Evolutionary conservation across 37 sponge, comb jelly and placozoan genomes (phyloP).

Genomic region (Theonella swinhoei): DNA sequence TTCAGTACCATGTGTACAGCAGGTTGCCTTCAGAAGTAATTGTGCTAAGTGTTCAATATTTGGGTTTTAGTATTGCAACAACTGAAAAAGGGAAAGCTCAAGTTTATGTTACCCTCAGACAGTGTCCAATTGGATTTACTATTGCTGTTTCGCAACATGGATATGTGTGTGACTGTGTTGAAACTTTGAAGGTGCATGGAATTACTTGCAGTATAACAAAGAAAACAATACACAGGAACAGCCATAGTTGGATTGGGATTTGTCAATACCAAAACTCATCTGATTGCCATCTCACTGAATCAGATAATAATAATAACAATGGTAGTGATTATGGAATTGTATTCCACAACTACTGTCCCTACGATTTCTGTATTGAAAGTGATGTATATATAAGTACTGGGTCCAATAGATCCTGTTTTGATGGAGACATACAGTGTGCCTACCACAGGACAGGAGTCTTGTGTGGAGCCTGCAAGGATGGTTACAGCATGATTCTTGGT

Average conservation of each 20-base stretch:
- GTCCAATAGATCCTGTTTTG: neutral
- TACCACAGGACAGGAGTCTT: conserved; percentile 42
- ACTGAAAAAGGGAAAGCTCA: neutral
- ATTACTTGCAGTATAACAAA: neutral
- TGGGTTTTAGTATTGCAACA: neutral
- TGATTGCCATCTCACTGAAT: no score
- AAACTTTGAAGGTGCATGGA: neutral
- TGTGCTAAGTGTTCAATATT: neutral
- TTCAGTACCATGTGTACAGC: conserved; percentile 5
- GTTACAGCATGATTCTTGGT: conserved; percentile 34
- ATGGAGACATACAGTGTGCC: conserved; percentile 38
- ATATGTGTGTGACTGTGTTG: neutral
- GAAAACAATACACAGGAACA: neutral
- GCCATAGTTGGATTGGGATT: conserved; percentile 14
- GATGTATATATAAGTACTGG: neutral
- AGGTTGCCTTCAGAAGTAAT: neutral
- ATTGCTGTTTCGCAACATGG: neutral
- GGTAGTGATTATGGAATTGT: neutral
- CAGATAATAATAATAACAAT: no score
- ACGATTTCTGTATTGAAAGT: conserved; percentile 24
- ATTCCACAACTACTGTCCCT: neutral
- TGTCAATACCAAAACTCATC: neutral
- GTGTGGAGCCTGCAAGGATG: conserved; percentile 42
- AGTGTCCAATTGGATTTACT: conserved; percentile 28
- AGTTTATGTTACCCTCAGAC: conserved; percentile 6